Evolutionary conservation across 2,113 vertebrate species (phyloP), one percentile per base, ranked within the genome.

Genomic region (Anoplopoma fimbria): DNA sequence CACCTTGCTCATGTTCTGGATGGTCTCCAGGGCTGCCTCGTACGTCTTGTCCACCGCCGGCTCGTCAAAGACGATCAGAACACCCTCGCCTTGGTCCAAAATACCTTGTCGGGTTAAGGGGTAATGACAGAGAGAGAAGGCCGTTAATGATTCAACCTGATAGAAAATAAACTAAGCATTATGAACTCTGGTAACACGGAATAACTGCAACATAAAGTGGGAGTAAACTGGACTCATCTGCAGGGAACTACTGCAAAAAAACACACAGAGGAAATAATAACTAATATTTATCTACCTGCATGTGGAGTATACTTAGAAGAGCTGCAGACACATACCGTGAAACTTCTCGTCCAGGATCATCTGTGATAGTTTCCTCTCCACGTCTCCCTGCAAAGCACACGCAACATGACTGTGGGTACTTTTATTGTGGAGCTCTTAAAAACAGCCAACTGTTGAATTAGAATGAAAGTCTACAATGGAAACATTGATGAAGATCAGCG

Each of bases 1-100:
- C 94, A 99, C 98, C 97, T 97, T 99, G 89, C 98, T 99, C 97
- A 99, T 98, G 87, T 98, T 99, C 93, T 98, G 97, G 88, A 99
- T 97, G 58, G 97, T 99, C 95, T 99, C 98, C 85, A 99, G 95
- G 75, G 97, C 97, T 2, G 97, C 96, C 94, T 97, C 97, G 0
- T 98, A 99, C 0, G 98, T 98, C 94, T 97, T 98, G 95, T 99
- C 97, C 94, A 98, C 97, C 0, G 96, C 96, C 31, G 97, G 98
- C 86, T 99, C 97, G 0, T 98, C 97, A 0, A 98, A 99, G 84
- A 98, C 97, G 64, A 98, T 99, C 90, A 99, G 94, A 83, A 99
- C 98, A 0, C 97, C 97, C 92, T 99, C 98, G 0, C 98, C 98
- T 92, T 99, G 98, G 95, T 99, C 97, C 81, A 99, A 95, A 90